Evolutionary conservation across 2,113 vertebrate species (phyloP), one percentile per base, ranked within the genome.

Genomic region (Fregetta grallaria): DNA sequence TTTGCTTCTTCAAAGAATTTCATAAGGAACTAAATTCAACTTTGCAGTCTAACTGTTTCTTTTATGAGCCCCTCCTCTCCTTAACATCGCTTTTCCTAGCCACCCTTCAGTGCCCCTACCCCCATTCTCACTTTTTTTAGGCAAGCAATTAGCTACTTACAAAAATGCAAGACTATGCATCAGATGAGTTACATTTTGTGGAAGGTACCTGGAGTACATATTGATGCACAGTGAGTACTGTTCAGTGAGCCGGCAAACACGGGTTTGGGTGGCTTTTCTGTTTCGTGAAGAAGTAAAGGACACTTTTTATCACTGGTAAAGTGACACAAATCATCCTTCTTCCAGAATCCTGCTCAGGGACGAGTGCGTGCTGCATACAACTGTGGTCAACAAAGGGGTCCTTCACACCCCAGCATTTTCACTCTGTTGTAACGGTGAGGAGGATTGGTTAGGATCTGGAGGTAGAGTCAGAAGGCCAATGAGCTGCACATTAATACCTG

Each of bases 1-100:
- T 96, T 96, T 90, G 91, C 95, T 96, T 97, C 96, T 97, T 98
- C 97, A 98, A 98, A 98, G 96, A 98, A 96, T 97, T 96, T 97
- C 94, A 83, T 95, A 96, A 97, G 96, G 88, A 97, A 90, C 96
- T 86, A 93, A 97, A 98, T 97, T 97, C 94, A 94, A 94, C 97
- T 97, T 95, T 94, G 66, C 94, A 73, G 86, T 89, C 95, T 88
- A 90, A 95, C 96, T 97, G 93, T 94, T 97, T 95, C 91, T 95
- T 97, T 96, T 92, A 95, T 94, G 88, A 89, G 67, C 8, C 30
- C 27, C 44, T 92, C 30, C n/a, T 73, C 71, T 95, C 45, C 76
- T 92, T 73, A 91, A 53, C 53, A 72, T 71, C 1, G 1, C 5
- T 94, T 89, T 72, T 79, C 62, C 30, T 84, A 75, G 76, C 25